Conservation (phyloP, 1,140 invertebrate genomes). For the Sinella curviseta region DNA sequence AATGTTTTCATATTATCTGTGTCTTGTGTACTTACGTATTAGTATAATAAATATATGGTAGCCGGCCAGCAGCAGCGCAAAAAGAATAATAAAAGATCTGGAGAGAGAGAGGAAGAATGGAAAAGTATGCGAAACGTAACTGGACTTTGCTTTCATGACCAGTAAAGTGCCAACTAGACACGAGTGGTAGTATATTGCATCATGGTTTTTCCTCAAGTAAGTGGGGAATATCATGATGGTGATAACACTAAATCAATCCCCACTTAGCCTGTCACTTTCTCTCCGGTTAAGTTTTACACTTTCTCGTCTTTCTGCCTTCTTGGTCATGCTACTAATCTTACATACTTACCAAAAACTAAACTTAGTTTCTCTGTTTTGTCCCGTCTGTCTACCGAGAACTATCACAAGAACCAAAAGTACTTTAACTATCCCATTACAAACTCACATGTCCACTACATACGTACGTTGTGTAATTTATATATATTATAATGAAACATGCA, state of each 20-base stretch:
- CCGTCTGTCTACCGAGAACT: no score
- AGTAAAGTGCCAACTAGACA: slow-evolving; percentile 24
- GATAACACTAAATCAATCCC: slow-evolving; percentile 25
- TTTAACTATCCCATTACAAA: no score
- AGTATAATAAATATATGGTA: neutral
- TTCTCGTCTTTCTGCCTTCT: neutral
- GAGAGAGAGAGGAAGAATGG: neutral
- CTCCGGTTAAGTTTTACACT: slow-evolving; percentile 13
- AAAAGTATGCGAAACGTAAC: slow-evolving; percentile 25
- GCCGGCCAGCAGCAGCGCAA: neutral
- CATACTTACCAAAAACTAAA: no score
- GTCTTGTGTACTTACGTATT: neutral
- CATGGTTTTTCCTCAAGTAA: slow-evolving; percentile 8
- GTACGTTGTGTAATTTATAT: no score
- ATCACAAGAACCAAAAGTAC: no score
- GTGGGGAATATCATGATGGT: slow-evolving; percentile 20
- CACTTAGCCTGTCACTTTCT: slow-evolving; percentile 26
- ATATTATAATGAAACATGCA: no score
- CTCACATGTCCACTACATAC: no score
- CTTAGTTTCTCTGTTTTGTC: no score
- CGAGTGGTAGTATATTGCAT: neutral
- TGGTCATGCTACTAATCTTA: neutral
- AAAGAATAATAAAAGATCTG: neutral
- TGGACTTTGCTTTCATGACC: slow-evolving; percentile 25
- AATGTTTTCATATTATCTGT: neutral